Evolutionary conservation across 1,140 invertebrate genomes (phyloP).

Genomic region (Heliconius hermathena): DNA sequence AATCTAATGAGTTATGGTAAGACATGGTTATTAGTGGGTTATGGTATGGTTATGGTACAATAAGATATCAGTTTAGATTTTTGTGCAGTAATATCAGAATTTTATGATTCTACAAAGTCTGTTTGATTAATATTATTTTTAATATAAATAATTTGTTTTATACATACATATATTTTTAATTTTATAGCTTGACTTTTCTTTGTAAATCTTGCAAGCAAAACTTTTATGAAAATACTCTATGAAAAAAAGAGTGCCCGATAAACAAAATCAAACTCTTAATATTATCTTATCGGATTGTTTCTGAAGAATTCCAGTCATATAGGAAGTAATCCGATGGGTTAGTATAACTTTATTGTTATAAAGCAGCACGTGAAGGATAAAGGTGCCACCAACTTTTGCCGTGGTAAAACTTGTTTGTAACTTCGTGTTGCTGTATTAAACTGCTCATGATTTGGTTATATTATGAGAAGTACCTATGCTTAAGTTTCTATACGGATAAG

Average conservation of each 20-base stretch:
- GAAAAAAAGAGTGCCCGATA: neutral
- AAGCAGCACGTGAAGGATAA: conserved; percentile 70
- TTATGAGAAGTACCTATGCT: neutral
- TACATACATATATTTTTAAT: too few species aligned
- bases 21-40: too few species aligned
- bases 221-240: neutral
- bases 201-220: neutral
- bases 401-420: conserved; percentile 75
- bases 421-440: conserved; percentile 65
- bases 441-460: conserved; percentile 39
- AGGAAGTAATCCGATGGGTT: conserved; percentile 55
- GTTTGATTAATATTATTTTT: neutral
- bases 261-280: neutral
- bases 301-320: conserved; percentile 30
- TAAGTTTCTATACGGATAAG: neutral
- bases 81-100: too few species aligned
- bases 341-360: conserved; percentile 66
- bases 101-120: too few species aligned
- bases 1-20: too few species aligned
- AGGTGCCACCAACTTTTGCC: conserved; percentile 62
- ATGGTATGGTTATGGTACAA: too few species aligned
- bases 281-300: conserved; percentile 12
- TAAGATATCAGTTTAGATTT: too few species aligned
- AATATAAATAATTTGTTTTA: neutral
- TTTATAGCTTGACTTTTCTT: neutral